Base-by-base conservation (phyloP, 1,140 invertebrate species). In the Drosophila neocordata region DNA sequence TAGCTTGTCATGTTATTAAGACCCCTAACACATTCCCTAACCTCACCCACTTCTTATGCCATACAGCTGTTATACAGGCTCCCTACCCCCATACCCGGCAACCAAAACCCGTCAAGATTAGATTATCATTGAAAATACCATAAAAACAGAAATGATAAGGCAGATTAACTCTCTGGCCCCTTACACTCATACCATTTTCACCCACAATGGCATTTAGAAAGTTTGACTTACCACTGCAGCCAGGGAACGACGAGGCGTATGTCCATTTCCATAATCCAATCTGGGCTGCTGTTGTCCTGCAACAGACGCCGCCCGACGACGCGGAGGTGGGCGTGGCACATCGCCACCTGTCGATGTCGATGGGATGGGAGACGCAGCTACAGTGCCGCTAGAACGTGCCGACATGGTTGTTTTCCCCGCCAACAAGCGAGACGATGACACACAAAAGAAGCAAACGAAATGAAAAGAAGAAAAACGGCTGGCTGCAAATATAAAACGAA, bases 271-370 rank as follows among this genome's bases (percentile, higher is more conserved):
- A 12, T 70, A 89, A 24, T 83, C 89, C 53, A 67, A 57, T 7
- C 89, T 75, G 13, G 81, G 73, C 38, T 84, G 80, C 59, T 90
- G 83, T 73, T 90, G 89, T 61, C 81, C 84, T 34, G 80, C 84
- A 66, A 90, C 84, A 64, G 89, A 90, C 59, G 89, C 83, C 31
- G 89, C 84, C n/a, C 89, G 75, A 53, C 89, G 77, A 8, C 89
- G 75, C 6, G 89, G 89, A 12, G 89, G 89, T 24, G 89, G 89
- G 56, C 89, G 80, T 67, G 89, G 85, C 64, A 80, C 85, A 52
- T 90, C 79, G 22, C 67, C 78, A 24, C 67, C 67, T 15, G 62
- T 27, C 44, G 70, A 68, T 38, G 71, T 64, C 12, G 84, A 73
- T 44, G 79, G 56, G 20, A 64, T 73, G 8, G 69, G 61, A 8